Base-by-base conservation (phyloP, 2,888 invertebrate species). In the Mesodorylaimus sp. region DNA sequence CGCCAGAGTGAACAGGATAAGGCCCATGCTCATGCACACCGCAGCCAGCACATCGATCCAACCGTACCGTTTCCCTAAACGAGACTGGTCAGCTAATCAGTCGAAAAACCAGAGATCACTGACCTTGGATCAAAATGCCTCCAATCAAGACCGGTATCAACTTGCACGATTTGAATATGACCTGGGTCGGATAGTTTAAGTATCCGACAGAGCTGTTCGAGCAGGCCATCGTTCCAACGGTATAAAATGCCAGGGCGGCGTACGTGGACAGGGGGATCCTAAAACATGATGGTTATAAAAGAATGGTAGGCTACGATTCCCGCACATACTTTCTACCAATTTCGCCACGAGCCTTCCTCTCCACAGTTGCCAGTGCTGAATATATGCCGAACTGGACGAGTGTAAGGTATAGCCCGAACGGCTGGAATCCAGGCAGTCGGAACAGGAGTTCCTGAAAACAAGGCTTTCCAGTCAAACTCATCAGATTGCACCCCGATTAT, bases 151-250 rank as follows among this genome's bases (percentile, higher is more conserved):
- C 93, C 0, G 93, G 93, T 59, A 93, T 86, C 0, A 93, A 74
- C 68, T 95, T 95, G 68, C 93, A 95, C 66, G 89, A 89, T 68
- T 93, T 93, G 66, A 95, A 95, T 60, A 93, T 91, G 39, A 93
- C 69, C 73, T 89, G 88, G 0, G 91, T 93, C 0, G 93, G 91
- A 68, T 91, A 95, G 69, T 93, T 95, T 13, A 95, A 73, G 67
- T 87, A 89, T 45, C 85, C 88, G 13, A 93, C 74, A 1, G 91
- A 86, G 2, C 88, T 78, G 69, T 95, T 95, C 1, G 91, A 91
- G 54, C 91, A 76, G 0, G 89, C 86, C 87, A 95, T 93, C 1
- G 93, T 93, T 2, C 86, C 87, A 19, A 93, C 74, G 0, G 91
- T 89, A 45, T 91, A 71, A 1, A 83, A 74, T 41, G 89, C 89